These are phyloP conservation scores for Trogon surrucura DNA, from an alignment of 2,113 vertebrate genomes.

Conservation along the genomic window DNA sequence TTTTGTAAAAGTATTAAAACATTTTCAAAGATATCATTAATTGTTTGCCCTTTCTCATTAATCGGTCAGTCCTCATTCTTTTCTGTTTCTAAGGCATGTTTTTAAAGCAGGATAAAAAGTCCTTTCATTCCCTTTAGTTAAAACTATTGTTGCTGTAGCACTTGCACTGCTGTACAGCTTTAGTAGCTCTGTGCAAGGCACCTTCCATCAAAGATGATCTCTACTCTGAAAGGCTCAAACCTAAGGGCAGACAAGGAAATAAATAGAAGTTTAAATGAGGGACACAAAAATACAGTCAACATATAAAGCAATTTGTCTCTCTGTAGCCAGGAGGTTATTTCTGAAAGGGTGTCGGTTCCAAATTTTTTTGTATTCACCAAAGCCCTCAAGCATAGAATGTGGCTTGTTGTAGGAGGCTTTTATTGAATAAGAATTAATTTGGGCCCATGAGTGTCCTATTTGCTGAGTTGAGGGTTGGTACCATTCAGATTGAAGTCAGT, in stretches of 20 bases:
- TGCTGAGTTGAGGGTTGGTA: not conserved
- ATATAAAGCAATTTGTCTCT: conserved; percentile 10
- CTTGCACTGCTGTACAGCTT: not conserved
- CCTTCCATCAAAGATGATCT: not conserved
- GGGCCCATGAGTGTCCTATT: not conserved
- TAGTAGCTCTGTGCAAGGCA: not conserved
- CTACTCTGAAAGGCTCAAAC: not conserved
- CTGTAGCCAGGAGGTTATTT: not conserved
- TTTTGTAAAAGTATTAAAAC: not conserved
- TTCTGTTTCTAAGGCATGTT: not conserved
- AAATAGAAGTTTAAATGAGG: conserved; percentile 19
- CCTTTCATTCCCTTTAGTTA: not conserved
- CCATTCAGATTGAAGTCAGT: not conserved
- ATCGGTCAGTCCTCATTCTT: not conserved
- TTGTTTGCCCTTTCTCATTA: not conserved
- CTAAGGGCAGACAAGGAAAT: conserved; percentile 41
- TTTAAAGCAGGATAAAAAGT: not conserved
- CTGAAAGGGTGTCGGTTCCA: not conserved
- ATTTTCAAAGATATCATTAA: not conserved
- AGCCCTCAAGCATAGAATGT: not conserved
- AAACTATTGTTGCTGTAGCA: not conserved
- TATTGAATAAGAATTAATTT: not conserved
- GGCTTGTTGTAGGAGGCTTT: not conserved
- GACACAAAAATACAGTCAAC: not conserved
- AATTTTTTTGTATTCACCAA: not conserved